Conservation (phyloP, 2,797 vertebrate genomes). For the Coilia nasus region DNA sequence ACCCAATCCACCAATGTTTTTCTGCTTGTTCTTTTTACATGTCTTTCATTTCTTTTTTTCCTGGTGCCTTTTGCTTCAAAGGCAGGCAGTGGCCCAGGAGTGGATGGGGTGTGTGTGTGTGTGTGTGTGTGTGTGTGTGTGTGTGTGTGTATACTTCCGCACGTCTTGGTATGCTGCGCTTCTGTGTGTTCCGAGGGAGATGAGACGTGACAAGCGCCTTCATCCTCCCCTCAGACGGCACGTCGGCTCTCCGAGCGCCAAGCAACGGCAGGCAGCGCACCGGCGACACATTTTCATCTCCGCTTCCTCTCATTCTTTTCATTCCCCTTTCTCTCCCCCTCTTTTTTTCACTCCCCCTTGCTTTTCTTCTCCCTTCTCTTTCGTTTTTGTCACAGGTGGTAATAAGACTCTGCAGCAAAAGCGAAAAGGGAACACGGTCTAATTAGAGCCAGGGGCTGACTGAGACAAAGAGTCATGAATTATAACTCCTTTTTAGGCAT, state of each 20-base stretch:
- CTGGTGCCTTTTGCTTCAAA: constrained; percentile 49
- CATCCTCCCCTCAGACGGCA: constrained; percentile 76
- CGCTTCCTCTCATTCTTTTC: constrained; percentile 34
- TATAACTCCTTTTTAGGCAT: constrained; percentile 54
- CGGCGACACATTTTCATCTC: constrained; percentile 48
- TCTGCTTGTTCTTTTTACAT: constrained; percentile 40
- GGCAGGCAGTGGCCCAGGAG: constrained; percentile 23
- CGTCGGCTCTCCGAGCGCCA: constrained; percentile 55
- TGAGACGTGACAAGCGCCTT: constrained; percentile 74
- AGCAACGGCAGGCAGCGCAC: not conserved
- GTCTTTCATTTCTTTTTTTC: constrained; percentile 38
- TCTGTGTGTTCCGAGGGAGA: constrained; percentile 54
- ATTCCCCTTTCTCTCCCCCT: constrained; percentile 26
- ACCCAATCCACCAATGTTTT: constrained; percentile 21
- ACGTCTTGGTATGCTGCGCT: constrained; percentile 32
- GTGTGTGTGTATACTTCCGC: constrained; percentile 26
- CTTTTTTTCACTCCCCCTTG: not conserved
- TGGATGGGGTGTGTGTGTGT: constrained; percentile 38
- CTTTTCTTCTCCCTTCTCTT: not conserved
- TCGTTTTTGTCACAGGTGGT: constrained; percentile 54
- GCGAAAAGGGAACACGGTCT: constrained; percentile 53
- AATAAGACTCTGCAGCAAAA: constrained; percentile 41
- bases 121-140: constrained; percentile 44
- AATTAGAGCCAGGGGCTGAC: constrained; percentile 54
- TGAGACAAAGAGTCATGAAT: constrained; percentile 50